Conservation (phyloP, 1,140 invertebrate species). For the Delia radicum region DNA sequence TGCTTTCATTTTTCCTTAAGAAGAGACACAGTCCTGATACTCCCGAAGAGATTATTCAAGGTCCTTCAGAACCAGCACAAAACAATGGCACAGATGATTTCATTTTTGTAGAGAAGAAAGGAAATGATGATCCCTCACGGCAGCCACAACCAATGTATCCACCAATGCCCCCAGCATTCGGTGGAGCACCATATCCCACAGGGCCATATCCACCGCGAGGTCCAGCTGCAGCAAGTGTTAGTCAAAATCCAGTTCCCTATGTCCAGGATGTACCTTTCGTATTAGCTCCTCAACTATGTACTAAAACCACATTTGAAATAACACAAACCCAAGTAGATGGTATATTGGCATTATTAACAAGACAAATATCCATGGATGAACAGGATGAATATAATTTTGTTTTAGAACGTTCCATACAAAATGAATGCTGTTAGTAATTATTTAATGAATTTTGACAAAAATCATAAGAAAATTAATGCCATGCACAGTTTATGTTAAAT, state of each 20-base stretch:
- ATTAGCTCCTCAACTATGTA: conserved; percentile 40
- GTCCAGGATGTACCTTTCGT: conserved; percentile 52
- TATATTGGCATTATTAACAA: conserved; percentile 46
- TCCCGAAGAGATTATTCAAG: conserved; percentile 48
- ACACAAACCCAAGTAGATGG: conserved; percentile 46
- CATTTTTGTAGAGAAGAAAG: conserved; percentile 47
- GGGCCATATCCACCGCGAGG: conserved; percentile 5
- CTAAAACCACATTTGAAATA: conserved; percentile 36
- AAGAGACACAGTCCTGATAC: conserved; percentile 45
- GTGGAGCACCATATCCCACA: conserved; percentile 26
- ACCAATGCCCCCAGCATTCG: conserved; percentile 37
- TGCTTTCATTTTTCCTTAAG: conserved; percentile 44
- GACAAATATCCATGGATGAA: conserved; percentile 46
- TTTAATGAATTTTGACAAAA: too few species aligned
- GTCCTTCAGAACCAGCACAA: conserved; percentile 36
- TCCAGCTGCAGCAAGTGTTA: neutral
- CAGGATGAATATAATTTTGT: conserved; percentile 48
- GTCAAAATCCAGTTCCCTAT: conserved; percentile 37
- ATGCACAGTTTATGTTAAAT: neutral
- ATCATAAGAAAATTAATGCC: neutral
- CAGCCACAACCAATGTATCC: conserved; percentile 37
- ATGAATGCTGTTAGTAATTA: conserved; percentile 44
- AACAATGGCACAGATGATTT: conserved; percentile 42
- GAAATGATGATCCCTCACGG: conserved; percentile 27
- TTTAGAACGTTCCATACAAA: conserved; percentile 48